phyloP scores from a whole-genome alignment of 2,888 invertebrate genomes.

The Suillia variegata region DNA sequence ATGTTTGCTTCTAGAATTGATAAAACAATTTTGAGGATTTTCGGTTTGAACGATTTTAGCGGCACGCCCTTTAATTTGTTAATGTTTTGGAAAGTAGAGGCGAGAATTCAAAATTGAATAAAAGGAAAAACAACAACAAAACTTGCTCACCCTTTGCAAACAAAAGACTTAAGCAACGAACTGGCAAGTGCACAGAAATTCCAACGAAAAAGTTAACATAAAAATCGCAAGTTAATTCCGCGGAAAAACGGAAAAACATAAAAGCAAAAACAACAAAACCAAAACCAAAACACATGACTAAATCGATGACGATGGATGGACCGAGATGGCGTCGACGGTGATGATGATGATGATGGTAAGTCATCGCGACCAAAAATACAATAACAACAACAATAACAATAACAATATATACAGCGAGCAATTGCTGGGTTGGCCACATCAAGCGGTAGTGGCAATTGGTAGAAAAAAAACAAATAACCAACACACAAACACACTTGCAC shows the following conservation, averaged over 20 bases:
- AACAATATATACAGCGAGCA: too few species aligned
- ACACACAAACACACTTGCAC: constrained; percentile 13
- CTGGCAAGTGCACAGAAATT: neutral
- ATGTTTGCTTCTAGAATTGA: too few species aligned
- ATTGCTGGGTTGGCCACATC: neutral
- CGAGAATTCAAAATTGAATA: too few species aligned
- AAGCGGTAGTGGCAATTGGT: neutral
- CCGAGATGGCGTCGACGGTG: too few species aligned
- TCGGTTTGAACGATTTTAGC: too few species aligned
- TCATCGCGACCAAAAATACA: neutral
- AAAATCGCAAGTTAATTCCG: constrained; percentile 9
- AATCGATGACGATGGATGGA: neutral
- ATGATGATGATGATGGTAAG: neutral
- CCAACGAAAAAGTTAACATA: neutral
- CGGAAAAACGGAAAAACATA: too few species aligned
- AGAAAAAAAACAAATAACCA: constrained; percentile 26
- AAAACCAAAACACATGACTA: neutral
- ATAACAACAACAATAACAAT: neutral
- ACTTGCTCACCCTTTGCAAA: too few species aligned
- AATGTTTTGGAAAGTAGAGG: too few species aligned
- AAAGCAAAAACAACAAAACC: neutral
- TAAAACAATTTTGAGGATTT: too few species aligned
- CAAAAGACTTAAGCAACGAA: neutral
- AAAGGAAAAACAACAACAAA: too few species aligned
- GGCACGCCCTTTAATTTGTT: too few species aligned